A percentile compares a stretch with the other conserved stretches of the same genome.
phyloP scores from a whole-genome alignment of 2,113 vertebrate species.

The Sebastes fasciatus region DNA sequence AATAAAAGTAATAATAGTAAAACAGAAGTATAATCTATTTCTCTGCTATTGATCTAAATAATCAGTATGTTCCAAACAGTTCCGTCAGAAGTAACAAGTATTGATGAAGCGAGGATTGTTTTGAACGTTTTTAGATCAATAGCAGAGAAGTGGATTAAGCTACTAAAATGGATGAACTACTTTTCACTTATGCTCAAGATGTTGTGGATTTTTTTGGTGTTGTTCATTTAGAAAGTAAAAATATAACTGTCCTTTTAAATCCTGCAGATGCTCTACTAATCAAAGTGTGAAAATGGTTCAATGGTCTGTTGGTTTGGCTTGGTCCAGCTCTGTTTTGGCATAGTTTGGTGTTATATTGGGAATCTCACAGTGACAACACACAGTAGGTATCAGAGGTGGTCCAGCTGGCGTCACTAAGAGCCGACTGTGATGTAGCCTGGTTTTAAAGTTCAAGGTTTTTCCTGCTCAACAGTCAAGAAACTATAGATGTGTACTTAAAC shows the following conservation, averaged over 20 bases:
- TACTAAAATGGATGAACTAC: background rate
- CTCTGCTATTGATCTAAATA: background rate
- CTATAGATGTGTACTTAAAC: too few relatives aligned
- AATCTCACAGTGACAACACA: background rate
- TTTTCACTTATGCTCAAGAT: background rate
- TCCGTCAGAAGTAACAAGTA: background rate
- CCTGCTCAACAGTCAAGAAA: background rate
- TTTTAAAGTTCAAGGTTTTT: background rate
- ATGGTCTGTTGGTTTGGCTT: constrained; percentile 7
- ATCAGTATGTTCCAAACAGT: background rate
- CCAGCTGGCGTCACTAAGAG: constrained; percentile 3
- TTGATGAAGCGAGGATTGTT: background rate
- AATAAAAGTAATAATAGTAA: too few relatives aligned
- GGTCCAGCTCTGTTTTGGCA: background rate
- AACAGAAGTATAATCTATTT: background rate
- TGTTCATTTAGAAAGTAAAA: background rate
- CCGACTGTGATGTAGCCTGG: background rate
- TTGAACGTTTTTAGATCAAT: background rate
- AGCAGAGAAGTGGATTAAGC: background rate
- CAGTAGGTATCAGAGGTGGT: background rate
- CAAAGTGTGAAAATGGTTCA: background rate
- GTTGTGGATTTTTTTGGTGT: background rate
- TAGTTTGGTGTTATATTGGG: background rate
- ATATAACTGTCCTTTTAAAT: background rate
- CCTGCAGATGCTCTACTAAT: background rate